Conservation (phyloP, 2,113 vertebrate genomes). For the Oxygymnocypris stewartii region DNA sequence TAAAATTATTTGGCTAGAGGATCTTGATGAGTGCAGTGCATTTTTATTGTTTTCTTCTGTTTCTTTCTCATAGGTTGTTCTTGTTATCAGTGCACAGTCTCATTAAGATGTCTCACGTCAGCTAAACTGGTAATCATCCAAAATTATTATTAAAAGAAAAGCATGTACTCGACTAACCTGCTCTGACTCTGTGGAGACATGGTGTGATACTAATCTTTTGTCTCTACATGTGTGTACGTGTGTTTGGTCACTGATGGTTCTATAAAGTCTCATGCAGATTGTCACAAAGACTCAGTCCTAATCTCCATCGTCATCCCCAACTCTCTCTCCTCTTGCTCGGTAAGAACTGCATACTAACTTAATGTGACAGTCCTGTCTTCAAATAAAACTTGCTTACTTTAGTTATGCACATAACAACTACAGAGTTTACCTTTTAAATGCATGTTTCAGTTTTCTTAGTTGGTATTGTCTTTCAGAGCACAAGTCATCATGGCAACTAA, state of each 20-base stretch:
- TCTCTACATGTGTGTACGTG: constrained; percentile 16
- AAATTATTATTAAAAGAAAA: constrained; percentile 36
- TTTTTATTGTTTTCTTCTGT: not conserved
- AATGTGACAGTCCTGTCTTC: not conserved
- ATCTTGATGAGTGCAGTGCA: not conserved
- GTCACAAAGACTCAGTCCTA: not conserved
- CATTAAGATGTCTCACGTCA: constrained; percentile 2
- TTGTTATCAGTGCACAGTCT: not conserved
- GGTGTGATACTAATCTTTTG: constrained; percentile 34
- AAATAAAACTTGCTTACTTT: no score
- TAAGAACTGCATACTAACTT: not conserved
- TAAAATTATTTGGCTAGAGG: not conserved
- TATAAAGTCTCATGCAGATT: constrained; percentile 40
- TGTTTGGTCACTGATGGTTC: not conserved
- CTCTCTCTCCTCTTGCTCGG: not conserved
- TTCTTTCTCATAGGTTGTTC: not conserved
- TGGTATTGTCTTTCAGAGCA: not conserved
- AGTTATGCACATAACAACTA: not conserved
- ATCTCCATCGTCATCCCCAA: not conserved
- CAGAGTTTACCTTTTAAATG: not conserved
- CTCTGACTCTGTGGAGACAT: not conserved
- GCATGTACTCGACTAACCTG: constrained; percentile 40
- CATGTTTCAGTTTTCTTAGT: not conserved
- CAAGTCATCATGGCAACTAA: constrained; percentile 48
- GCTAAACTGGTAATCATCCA: constrained; percentile 13